Evolutionary conservation across 2,113 vertebrate species (phyloP), one percentile per base, ranked within the genome.

Genomic region (Platycercus adscitus): DNA sequence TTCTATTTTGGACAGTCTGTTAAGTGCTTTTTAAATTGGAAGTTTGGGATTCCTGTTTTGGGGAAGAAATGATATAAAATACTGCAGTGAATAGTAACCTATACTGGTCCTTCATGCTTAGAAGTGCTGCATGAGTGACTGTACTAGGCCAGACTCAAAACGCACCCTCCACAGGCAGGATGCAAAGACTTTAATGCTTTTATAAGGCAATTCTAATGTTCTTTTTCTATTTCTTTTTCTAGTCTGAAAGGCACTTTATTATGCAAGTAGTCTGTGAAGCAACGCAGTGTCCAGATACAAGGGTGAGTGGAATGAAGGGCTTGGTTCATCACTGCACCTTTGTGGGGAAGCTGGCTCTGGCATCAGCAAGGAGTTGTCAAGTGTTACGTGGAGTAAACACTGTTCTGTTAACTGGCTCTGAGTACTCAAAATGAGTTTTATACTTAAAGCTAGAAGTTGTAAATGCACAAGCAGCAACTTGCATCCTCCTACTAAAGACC

Each of bases 191-290:
- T 8, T 6, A 28, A 11, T 46, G 12, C 41, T 19, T 65, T 17
- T 8, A n/a, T 76, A 15, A 39, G 13, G 3, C 16, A 8, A 2
- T 82, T 37, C 15, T 95, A 60, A 97, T n/a, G 9, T 19, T 81
- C 5, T 82, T 89, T 77, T 33, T 91, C 61, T 43, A 19, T 69
- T 64, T 91, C 55, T 29, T 29, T 23, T 87, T 89, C 33, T 96
- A 99, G 99, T 99, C 99, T 39, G 99, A 99, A 98, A 98, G 99
- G 96, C 99, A 99, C 98, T 99, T 99, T 98, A 99, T 99, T 98
- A 99, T 99, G 99, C 99, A 99, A 98, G 99, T 99, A 81, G 99
- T 99, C 50, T 99, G 99, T 97, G 99, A 99, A 98, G 99, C 99
- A 25, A 99, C 99, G 1, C 99, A 99, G 97, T 99, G 99, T 97